Conservation (phyloP, 2,888 invertebrate species). For the Cephus spinipes region DNA sequence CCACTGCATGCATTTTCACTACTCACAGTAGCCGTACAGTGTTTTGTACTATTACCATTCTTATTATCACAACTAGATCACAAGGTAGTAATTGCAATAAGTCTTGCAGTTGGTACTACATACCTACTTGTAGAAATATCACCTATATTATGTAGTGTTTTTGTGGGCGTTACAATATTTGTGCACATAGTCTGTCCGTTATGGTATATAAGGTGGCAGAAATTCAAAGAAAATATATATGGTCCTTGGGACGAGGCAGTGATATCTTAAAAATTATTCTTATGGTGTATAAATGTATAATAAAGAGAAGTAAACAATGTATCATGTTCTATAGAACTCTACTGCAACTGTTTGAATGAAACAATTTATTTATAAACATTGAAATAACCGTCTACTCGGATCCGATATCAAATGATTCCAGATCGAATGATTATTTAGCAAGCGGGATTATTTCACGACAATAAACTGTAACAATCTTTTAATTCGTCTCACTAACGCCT, state of each 20-base stretch:
- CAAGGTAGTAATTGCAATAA: constrained; percentile 70
- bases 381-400: background rate
- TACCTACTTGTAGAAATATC: constrained; percentile 70
- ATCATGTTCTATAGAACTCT: background rate
- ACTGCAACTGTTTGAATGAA: background rate
- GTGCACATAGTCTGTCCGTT: constrained; percentile 80
- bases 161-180: constrained; percentile 72
- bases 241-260: constrained; percentile 99
- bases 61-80: constrained; percentile 75
- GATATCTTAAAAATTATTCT: constrained; percentile 31
- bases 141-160: constrained; percentile 72
- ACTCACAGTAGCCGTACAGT: constrained; percentile 87
- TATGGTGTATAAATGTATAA: background rate
- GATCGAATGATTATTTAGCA: background rate
- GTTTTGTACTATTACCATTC: constrained; percentile 91
- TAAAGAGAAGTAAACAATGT: background rate
- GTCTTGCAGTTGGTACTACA: constrained; percentile 69
- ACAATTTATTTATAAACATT: background rate
- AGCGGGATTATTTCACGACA: constrained; percentile 67
- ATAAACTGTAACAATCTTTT: constrained; percentile 85
- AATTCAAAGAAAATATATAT: constrained; percentile 90
- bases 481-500: constrained; percentile 81
- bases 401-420: background rate
- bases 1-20: constrained; percentile 90
- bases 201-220: constrained; percentile 82